Conservation (phyloP, 2,113 vertebrate species). For the Paraplagusia blochii region DNA sequence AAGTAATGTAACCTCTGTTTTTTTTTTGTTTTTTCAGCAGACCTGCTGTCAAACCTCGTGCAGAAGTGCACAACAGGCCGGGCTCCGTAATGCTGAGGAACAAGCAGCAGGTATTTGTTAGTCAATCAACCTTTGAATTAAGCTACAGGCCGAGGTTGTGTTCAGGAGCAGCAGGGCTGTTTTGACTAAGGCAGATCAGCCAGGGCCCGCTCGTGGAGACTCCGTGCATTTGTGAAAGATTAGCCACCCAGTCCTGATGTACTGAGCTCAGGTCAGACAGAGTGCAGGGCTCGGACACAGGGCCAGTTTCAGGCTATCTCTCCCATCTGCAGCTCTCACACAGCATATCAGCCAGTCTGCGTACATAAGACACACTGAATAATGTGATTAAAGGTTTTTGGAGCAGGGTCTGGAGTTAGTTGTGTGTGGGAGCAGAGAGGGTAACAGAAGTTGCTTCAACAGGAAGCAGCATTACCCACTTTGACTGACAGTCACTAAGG, state of each 20-base stretch:
- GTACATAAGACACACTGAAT: conserved; percentile 51
- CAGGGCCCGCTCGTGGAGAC: conserved; percentile 70
- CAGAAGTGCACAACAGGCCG: conserved; percentile 12
- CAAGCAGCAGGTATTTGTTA: conserved; percentile 77
- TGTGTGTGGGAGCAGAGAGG: too few species aligned
- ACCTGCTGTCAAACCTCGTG: conserved; percentile 55
- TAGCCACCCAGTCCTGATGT: conserved; percentile 67
- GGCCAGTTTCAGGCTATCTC: conserved; percentile 54
- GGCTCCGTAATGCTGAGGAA: conserved; percentile 52
- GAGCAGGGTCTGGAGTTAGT: conserved; percentile 30
- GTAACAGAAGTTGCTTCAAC: conserved; percentile 35
- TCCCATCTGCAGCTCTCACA: conserved; percentile 62
- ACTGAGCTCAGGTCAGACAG: conserved; percentile 67
- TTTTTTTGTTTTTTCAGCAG: conserved; percentile 9
- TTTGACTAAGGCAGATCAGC: conserved; percentile 76
- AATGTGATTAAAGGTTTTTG: conserved; percentile 65
- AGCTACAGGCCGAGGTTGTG: conserved; percentile 48
- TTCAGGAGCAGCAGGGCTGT: conserved; percentile 67
- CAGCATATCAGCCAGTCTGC: conserved; percentile 33
- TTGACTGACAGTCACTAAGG: conserved; percentile 36
- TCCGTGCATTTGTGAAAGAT: conserved; percentile 78
- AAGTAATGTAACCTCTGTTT: conserved; percentile 30
- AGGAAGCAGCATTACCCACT: conserved; percentile 19
- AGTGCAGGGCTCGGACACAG: conserved; percentile 63
- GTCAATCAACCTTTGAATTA: conserved; percentile 67